Evolutionary conservation across 2,113 vertebrate genomes (phyloP).

Genomic region (Oreotrochilus melanogaster): DNA sequence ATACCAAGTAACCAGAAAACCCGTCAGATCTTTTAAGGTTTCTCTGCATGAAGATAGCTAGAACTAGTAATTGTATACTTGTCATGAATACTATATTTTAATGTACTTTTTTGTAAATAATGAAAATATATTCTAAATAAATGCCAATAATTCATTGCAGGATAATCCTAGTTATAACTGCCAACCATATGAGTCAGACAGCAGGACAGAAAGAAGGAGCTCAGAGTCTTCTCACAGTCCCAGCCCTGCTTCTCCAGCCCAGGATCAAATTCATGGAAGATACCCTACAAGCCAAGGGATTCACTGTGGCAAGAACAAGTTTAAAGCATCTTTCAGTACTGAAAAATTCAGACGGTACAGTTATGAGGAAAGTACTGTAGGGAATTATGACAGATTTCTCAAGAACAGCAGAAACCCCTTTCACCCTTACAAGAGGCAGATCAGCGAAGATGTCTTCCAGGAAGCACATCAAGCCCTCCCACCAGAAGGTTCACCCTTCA

Average conservation of each 20-base stretch:
- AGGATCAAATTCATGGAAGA: slow-evolving; percentile 67
- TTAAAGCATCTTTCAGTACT: slow-evolving; percentile 58
- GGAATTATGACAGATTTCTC: slow-evolving; percentile 70
- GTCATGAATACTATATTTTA: not conserved
- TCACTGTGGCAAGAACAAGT: slow-evolving; percentile 48
- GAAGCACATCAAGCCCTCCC: slow-evolving; percentile 62
- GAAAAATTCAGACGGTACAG: slow-evolving; percentile 81
- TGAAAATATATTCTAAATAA: not conserved
- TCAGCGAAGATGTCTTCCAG: slow-evolving; percentile 81
- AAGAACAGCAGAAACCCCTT: slow-evolving; percentile 77
- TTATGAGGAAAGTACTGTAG: slow-evolving; percentile 74
- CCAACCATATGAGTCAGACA: slow-evolving; percentile 68
- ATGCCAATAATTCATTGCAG: slow-evolving; percentile 31
- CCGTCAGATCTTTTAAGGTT: not conserved
- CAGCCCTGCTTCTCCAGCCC: slow-evolving; percentile 73
- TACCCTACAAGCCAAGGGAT: slow-evolving; percentile 46
- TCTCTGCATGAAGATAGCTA: not conserved
- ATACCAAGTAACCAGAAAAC: not conserved
- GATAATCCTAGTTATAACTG: slow-evolving; percentile 74
- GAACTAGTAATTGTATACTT: not conserved
- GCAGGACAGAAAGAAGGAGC: slow-evolving; percentile 65
- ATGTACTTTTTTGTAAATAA: not conserved
- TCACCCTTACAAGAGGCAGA: slow-evolving; percentile 88
- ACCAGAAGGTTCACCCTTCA: slow-evolving; percentile 75
- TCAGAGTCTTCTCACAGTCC: slow-evolving; percentile 81